A percentile compares a stretch with the other conserved stretches of the same genome.
Conservation (phyloP, 2,113 vertebrate genomes). For the Camelus bactrianus region DNA sequence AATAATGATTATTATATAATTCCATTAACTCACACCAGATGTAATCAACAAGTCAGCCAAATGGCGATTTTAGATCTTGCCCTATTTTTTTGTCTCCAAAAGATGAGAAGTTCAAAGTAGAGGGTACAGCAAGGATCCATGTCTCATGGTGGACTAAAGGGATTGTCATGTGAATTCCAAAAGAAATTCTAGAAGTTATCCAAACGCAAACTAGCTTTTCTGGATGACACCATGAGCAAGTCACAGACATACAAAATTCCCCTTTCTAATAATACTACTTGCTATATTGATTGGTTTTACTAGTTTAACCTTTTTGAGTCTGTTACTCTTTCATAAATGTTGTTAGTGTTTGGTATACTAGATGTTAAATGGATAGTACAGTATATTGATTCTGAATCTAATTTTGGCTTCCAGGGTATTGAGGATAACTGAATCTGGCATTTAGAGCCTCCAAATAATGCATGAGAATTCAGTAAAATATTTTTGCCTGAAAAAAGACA, state of each 20-base stretch:
- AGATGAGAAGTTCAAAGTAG: background rate
- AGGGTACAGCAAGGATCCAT: background rate
- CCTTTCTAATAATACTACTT: background rate
- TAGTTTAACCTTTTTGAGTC: constrained; percentile 72
- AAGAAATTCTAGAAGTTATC: constrained; percentile 4
- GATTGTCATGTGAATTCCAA: background rate
- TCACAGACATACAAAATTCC: background rate
- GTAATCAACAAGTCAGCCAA: background rate
- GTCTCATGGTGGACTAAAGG: background rate
- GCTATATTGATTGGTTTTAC: constrained; percentile 64
- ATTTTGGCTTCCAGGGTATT: constrained; percentile 64
- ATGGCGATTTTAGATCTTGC: background rate
- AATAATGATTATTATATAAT: background rate
- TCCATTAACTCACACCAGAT: background rate
- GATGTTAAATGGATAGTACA: constrained; percentile 67
- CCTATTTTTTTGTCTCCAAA: background rate
- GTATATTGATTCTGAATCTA: constrained; percentile 70
- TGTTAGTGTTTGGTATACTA: constrained; percentile 72
- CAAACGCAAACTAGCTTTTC: background rate
- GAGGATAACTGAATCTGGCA: constrained; percentile 60
- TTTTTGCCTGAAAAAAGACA: constrained; percentile 68
- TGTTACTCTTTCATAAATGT: constrained; percentile 72
- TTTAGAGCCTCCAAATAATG: constrained; percentile 61
- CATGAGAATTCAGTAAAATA: constrained; percentile 68
- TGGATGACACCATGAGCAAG: background rate